These are phyloP conservation scores for Monopterus albus DNA, from an alignment of 2,113 vertebrate species.

Conservation along the genomic window DNA sequence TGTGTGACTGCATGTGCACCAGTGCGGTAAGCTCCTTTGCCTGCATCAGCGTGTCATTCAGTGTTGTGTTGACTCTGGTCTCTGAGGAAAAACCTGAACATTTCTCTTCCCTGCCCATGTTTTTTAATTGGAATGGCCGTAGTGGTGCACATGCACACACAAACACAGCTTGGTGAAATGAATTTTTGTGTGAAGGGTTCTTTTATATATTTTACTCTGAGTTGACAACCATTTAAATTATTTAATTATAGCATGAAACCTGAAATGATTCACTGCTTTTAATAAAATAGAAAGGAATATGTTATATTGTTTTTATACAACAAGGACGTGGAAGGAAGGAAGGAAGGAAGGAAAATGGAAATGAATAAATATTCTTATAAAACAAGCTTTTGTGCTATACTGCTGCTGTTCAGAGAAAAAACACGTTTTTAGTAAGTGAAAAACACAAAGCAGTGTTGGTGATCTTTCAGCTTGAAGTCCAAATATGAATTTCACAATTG, in stretches of 20 bases:
- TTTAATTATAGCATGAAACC: slow-evolving; percentile 33
- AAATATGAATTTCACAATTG: background rate
- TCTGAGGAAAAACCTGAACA: slow-evolving; percentile 69
- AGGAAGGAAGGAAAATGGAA: background rate
- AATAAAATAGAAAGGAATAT: background rate
- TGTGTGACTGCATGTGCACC: slow-evolving; percentile 29
- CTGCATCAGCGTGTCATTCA: slow-evolving; percentile 69
- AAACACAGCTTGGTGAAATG: background rate
- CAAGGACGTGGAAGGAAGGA: too few relatives aligned
- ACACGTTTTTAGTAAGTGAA: background rate
- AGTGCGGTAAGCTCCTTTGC: slow-evolving; percentile 54
- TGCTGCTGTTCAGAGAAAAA: background rate
- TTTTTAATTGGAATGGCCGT: slow-evolving; percentile 77
- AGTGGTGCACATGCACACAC: slow-evolving; percentile 17
- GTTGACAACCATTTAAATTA: slow-evolving; percentile 15
- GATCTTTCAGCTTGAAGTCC: background rate
- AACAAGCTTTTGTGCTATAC: background rate
- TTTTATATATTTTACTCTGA: background rate
- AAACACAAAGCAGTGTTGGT: background rate
- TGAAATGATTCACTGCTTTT: background rate
- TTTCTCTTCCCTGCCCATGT: slow-evolving; percentile 79
- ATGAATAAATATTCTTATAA: background rate
- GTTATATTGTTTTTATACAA: background rate
- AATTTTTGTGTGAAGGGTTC: background rate
- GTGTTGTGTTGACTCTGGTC: slow-evolving; percentile 75